A percentile compares a stretch with the other conserved stretches of the same genome.
phyloP scores from a whole-genome alignment of 2,888 invertebrate species.

The Mylabris sibirica region DNA sequence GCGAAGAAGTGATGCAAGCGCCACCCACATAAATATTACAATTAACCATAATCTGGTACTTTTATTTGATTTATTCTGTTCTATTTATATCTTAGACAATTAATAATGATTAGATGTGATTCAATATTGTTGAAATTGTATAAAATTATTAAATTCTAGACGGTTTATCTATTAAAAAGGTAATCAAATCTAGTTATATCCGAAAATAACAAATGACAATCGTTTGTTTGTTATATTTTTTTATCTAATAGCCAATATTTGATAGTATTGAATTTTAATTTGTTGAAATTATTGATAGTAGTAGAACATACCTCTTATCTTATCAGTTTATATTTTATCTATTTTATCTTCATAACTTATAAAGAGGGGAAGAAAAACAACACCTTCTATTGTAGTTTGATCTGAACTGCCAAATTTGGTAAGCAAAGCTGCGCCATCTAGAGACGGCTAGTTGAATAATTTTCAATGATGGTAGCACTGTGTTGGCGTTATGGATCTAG shows the following conservation, averaged over 20 bases:
- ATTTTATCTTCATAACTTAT: constrained; percentile 8
- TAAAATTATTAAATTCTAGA: constrained; percentile 13
- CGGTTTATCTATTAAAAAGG: constrained; percentile 13
- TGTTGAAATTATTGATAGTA: neutral
- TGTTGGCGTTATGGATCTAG: too few relatives aligned
- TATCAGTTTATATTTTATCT: neutral
- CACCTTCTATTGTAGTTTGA: neutral
- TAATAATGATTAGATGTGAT: neutral
- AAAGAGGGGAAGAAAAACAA: neutral
- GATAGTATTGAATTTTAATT: neutral
- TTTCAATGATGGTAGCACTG: neutral
- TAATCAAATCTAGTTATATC: neutral
- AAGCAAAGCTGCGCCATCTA: neutral
- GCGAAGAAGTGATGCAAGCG: constrained; percentile 28
- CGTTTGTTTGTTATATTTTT: neutral
- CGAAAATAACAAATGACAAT: neutral
- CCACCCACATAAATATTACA: constrained; percentile 27
- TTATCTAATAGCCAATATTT: neutral
- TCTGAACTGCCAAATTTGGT: constrained; percentile 1
- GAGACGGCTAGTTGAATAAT: neutral
- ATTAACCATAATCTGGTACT: constrained; percentile 23
- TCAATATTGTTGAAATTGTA: neutral
- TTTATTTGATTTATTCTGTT: constrained; percentile 8
- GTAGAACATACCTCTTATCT: neutral
- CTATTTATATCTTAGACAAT: neutral